These are phyloP conservation scores for Athene cunicularia DNA, from an alignment of 2,113 vertebrate species.

Conservation along the genomic window DNA sequence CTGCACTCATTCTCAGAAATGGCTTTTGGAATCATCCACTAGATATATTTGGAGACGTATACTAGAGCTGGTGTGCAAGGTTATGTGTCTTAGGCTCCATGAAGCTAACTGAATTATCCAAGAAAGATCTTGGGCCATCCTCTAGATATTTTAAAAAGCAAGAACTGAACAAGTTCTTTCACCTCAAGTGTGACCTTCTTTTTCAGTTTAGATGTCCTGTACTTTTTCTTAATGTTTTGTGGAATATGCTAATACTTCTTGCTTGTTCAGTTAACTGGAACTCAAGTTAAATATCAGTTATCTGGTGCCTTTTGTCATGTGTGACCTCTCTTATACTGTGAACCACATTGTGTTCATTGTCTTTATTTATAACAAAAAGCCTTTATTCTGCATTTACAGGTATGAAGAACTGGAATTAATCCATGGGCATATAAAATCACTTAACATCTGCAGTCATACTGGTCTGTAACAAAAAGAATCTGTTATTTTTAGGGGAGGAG, in stretches of 20 bases:
- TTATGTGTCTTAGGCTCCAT: not conserved
- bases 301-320: not conserved
- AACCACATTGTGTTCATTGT: not conserved
- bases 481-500: not conserved
- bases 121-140: not conserved
- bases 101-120: not conserved
- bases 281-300: not conserved
- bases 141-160: not conserved
- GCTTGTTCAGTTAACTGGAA: not conserved
- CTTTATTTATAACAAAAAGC: not conserved
- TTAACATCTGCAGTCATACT: not conserved
- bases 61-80: not conserved
- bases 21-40: not conserved
- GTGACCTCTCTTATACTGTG: not conserved
- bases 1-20: not conserved
- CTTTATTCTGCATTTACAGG: not conserved
- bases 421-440: not conserved
- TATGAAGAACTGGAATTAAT: not conserved
- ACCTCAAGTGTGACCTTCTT: not conserved
- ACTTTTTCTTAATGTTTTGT: not conserved
- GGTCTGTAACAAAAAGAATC: not conserved
- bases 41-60: not conserved
- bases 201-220: not conserved
- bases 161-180: not conserved
- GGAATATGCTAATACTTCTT: not conserved